Evolutionary conservation across 2,797 vertebrate genomes (phyloP).

Genomic region (Telmatherina bonti): DNA sequence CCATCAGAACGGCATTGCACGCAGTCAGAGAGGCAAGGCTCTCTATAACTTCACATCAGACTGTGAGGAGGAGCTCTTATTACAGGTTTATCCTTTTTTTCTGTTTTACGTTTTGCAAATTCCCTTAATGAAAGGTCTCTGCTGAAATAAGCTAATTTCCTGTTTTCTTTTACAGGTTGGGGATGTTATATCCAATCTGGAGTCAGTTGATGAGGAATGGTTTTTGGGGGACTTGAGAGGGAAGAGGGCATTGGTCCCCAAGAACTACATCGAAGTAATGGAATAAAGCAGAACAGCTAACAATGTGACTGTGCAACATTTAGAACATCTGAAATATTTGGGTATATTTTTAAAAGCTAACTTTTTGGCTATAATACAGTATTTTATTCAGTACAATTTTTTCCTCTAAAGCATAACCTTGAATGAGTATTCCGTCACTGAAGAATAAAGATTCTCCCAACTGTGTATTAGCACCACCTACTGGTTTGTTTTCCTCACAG

Average conservation of each 20-base stretch:
- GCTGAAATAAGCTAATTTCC: not conserved
- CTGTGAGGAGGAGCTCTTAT: conserved; percentile 90
- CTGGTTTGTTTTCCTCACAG: conserved; percentile 19
- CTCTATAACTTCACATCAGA: conserved; percentile 87
- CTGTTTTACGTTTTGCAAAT: not conserved
- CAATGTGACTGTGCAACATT: fast-evolving
- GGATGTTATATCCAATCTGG: conserved; percentile 86
- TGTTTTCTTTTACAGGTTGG: conserved; percentile 81
- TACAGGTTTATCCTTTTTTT: conserved; percentile 72
- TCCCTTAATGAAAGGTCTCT: not conserved
- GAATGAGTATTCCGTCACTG: conserved; percentile 23
- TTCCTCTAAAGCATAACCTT: conserved; percentile 6
- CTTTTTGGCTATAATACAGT: conserved; percentile 40
- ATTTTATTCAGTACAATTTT: conserved; percentile 31
- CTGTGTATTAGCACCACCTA: conserved; percentile 41
- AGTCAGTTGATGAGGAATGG: conserved; percentile 90
- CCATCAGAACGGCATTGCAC: conserved; percentile 40
- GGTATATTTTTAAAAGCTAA: not conserved
- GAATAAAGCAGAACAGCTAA: not conserved
- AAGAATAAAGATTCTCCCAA: conserved; percentile 9
- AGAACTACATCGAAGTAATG: conserved; percentile 87
- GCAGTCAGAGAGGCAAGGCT: conserved; percentile 83
- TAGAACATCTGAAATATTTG: not conserved
- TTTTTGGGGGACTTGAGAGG: conserved; percentile 88
- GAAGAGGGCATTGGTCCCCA: conserved; percentile 89